Evolutionary conservation across 2,797 vertebrate species (phyloP), one percentile per base, ranked within the genome.

Genomic region (Epinephelus coioides): DNA sequence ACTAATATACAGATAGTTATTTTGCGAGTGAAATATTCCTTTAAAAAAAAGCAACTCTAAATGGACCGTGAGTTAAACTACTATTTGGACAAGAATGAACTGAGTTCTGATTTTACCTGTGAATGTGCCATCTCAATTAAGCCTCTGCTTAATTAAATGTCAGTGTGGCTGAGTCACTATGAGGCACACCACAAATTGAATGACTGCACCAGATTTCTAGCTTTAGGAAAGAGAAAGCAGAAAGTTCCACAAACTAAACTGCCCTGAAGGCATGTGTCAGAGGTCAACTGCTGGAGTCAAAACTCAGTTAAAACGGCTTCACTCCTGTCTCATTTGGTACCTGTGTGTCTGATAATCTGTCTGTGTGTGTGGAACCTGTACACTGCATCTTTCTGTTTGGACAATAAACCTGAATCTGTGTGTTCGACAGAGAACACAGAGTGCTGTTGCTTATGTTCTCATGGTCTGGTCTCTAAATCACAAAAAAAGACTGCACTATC

Each of bases 321-420:
- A 27, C 46, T 71, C 66, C 51, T 63, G 74, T 73, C 78, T 44
- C 18, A 64, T 40, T 79, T 78, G 53, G 61, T 74, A 43, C 25
- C 4, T 25, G 53, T 30, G 60, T 3, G 38, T 57, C 27, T 60
- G 61, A 67, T 80, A 85, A 79, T 78, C 49, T 57, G 69, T 80
- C 4, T 73, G 64, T 66, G 53, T 73, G 75, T 86, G 84, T 84
- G 86, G 23, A 54, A 79, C 55, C 79, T 81, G 85, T 93, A 90
- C 78, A 85, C 79, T 19, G 85, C 83, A 76, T 92, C 82, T 82
- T 76, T 90, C 80, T 91, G 86, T 91, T 93, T 90, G 84, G 72
- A 91, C 88, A 90, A 92, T 90, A 91, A 92, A 92, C 78, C 85
- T 81, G 71, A 83, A 54, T 34, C 34, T 57, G 49, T 82, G 68